Percentiles rank a stretch among this genome's conserved stretches.
These are phyloP conservation scores for Oryzias sinensis DNA, from an alignment of 2,797 vertebrate genomes.

Conservation along the genomic window DNA sequence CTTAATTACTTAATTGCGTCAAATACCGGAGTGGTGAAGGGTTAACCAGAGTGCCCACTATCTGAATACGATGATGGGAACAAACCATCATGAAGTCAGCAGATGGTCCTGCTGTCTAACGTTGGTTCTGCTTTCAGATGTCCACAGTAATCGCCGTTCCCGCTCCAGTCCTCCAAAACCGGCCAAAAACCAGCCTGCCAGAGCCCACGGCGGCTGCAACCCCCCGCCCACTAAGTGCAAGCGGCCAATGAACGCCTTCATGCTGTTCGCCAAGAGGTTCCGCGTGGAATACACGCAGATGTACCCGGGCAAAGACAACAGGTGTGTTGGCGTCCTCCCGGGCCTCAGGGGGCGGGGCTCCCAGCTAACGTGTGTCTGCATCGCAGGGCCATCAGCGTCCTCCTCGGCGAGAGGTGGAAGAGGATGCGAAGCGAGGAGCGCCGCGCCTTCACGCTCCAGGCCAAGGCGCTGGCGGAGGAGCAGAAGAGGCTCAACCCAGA, in stretches of 20 bases:
- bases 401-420: constrained; percentile 97
- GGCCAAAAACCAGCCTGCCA: constrained; percentile 80
- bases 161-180: constrained; percentile 81
- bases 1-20: no score
- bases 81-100: no score
- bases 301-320: constrained; percentile 99
- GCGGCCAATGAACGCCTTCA: constrained; percentile 99
- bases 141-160: constrained; percentile 63
- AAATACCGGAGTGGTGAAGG: no score
- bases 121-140: constrained; percentile 29
- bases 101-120: neutral
- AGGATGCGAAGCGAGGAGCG: constrained; percentile 96
- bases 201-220: constrained; percentile 76
- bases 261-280: constrained; percentile 99
- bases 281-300: constrained; percentile 97
- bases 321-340: constrained; percentile 66
- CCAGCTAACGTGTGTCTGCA: constrained; percentile 10
- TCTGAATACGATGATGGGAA: no score
- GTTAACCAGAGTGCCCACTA: no score
- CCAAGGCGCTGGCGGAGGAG: constrained; percentile 95
- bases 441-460: constrained; percentile 90
- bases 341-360: neutral
- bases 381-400: constrained; percentile 95
- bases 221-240: constrained; percentile 91
- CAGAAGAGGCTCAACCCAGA: constrained; percentile 97